Evolutionary conservation across 1,140 invertebrate genomes (phyloP), one percentile per base, ranked within the genome.

Genomic region (Lepidurus apus): DNA sequence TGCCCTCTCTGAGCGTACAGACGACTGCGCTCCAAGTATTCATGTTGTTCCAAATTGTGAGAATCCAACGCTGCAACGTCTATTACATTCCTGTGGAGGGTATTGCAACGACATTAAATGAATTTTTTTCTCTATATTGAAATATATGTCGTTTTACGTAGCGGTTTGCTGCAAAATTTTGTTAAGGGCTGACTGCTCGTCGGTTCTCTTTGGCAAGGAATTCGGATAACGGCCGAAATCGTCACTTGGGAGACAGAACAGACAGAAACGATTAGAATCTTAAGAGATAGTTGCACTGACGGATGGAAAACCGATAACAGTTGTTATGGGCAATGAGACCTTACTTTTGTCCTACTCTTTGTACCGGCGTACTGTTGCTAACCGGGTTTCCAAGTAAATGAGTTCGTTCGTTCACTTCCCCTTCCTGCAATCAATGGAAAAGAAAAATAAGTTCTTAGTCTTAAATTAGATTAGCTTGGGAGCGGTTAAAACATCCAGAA

Each of bases 81-180:
- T 82, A 94, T 94, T 45, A 94, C 92, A 87, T 93, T 93, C 74
- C 92, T 93, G 81, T n/a, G 87, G 81, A 78, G 74, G 79, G 74
- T 79, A 75, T 74, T n/a, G 26, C 26, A 26, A 26, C 11, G 13
- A 77, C 26, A 17, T 43, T 78, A 44, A 5, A n/a, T 13, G 74
- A n/a, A 34, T 9, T 6, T 34, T 9, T 73, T 17, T 74, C 13
- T 24, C 6, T n/a, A 43, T 44, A 5, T 6, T 34, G 17, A 2
- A 74, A 34, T 7, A 24, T 65, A 78, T 78, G 75, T 82, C 42
- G 89, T 11, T 91, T 89, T 86, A 96, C 93, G 91, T 92, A 65
- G 93, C 93, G 80, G 93, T 94, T 86, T 95, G 92, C 83, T 95
- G 92, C 79, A 96, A 86, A 84, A 96, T 94, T 86, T 91, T 90